Evolutionary conservation across 2,888 invertebrate species (phyloP), one percentile per base, ranked within the genome.

Genomic region (Stratiomys singularior): DNA sequence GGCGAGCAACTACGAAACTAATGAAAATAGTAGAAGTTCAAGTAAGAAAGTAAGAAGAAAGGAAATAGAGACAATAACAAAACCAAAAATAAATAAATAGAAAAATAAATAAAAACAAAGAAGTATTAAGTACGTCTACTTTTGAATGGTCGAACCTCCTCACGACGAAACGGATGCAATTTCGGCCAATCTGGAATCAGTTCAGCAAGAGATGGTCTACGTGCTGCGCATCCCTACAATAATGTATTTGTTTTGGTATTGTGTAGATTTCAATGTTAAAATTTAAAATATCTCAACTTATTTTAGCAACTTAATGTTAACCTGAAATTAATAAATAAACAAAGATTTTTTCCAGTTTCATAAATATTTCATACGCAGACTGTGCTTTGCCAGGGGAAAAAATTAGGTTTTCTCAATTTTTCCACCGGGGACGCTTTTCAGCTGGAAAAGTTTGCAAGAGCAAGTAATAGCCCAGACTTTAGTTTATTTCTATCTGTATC

Each of bases 101-200:
- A n/a, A n/a, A n/a, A n/a, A 28, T 18, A 72, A 58, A 58, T 37
- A n/a, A 74, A 56, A 52, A 30, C 58, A 28, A 78, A 78, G 76
- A 79, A 82, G 80, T 79, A 76, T 69, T 71, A 76, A 30, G 81
- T 81, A 81, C 81, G 80, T 82, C 81, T 81, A 81, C 78, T 80
- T 78, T 77, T 79, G 79, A 80, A 81, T 79, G 58, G 81, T 90
- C 93, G 92, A 93, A 95, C 95, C 95, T 95, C 94, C 91, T 92
- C 85, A 80, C 86, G 86, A 81, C 86, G 86, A 84, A 87, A 87
- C 81, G 87, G 87, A 82, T 87, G 87, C 79, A 87, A 83, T 87
- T 92, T 93, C 86, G 97, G 97, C 96, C 97, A 97, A 90, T 97
- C 97, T 86, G 96, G 97, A 88, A 97, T 97, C 90, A 96, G 91